A percentile compares a stretch with the other conserved stretches of the same genome.
Conservation (phyloP, 2,888 invertebrate genomes). For the Drosophila mulleri region DNA sequence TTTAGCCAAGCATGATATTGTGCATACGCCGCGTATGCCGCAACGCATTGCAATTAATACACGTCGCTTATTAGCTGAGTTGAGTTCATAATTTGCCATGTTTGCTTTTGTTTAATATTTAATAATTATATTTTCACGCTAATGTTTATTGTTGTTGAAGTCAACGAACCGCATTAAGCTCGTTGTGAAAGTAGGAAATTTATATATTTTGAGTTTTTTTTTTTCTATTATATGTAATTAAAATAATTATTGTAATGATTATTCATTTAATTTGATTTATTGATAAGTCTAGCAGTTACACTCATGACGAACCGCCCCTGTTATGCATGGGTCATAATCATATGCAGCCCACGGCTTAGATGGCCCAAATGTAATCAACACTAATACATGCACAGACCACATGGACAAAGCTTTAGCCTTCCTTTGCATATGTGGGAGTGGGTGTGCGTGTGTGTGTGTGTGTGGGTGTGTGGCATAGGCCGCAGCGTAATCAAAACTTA, state of each 20-base stretch:
- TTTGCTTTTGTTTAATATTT: constrained; percentile 29
- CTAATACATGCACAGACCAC: constrained; percentile 30
- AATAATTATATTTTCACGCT: constrained; percentile 17
- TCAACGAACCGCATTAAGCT: constrained; percentile 41
- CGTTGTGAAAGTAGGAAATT: constrained; percentile 56
- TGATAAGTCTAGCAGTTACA: constrained; percentile 16
- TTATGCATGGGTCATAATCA: constrained; percentile 34
- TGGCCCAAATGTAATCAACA: constrained; percentile 58
- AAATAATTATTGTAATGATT: constrained; percentile 25
- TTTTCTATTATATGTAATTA: constrained; percentile 29
- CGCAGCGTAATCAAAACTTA: constrained; percentile 64
- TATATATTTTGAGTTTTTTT: constrained; percentile 18
- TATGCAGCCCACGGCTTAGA: constrained; percentile 44
- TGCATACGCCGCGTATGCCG: constrained; percentile 40
- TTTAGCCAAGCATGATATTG: constrained; percentile 47
- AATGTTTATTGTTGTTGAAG: constrained; percentile 14
- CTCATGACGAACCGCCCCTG: background rate
- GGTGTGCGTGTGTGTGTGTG: background rate
- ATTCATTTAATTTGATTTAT: constrained; percentile 43
- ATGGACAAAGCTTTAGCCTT: constrained; percentile 28
- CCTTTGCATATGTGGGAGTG: background rate
- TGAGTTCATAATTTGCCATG: constrained; percentile 21
- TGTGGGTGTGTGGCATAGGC: constrained; percentile 31
- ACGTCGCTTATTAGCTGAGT: constrained; percentile 21
- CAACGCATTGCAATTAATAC: constrained; percentile 25